phyloP scores from a whole-genome alignment of 1,140 invertebrate species.

The Mycetomoellerius zeteki region DNA sequence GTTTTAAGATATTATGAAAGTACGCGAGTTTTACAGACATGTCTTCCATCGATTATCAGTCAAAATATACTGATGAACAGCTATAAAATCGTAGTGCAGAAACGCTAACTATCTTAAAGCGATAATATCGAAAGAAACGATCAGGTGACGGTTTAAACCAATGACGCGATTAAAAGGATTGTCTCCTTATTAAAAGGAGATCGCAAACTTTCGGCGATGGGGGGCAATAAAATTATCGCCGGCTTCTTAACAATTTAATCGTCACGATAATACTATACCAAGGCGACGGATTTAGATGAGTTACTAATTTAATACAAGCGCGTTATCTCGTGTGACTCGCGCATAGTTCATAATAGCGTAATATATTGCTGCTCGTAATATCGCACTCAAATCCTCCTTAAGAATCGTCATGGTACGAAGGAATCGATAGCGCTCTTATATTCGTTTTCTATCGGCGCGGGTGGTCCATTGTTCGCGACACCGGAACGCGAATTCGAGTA shows the following conservation, averaged over 20 bases:
- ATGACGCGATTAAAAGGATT: slow-evolving; percentile 29
- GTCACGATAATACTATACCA: slow-evolving; percentile 6
- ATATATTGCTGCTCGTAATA: slow-evolving; percentile 30
- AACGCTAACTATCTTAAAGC: neutral
- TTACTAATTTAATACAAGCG: slow-evolving; percentile 60
- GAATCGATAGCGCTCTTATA: slow-evolving; percentile 51
- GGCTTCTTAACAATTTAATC: slow-evolving; percentile 30
- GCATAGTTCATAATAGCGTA: slow-evolving; percentile 41
- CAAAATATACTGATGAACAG: neutral
- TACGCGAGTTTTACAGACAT: neutral
- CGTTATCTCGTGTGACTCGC: slow-evolving; percentile 51
- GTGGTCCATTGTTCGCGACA: neutral
- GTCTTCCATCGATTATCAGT: slow-evolving; percentile 28
- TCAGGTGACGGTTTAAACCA: neutral
- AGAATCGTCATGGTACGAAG: slow-evolving; percentile 18
- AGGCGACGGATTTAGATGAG: slow-evolving; percentile 1
- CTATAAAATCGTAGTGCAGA: neutral
- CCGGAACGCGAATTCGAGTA: slow-evolving; percentile 35
- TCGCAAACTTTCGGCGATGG: slow-evolving; percentile 3
- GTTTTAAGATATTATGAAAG: neutral
- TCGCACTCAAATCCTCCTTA: slow-evolving; percentile 15
- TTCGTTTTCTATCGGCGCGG: slow-evolving; percentile 27
- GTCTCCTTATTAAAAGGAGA: slow-evolving; percentile 14
- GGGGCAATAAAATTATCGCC: neutral
- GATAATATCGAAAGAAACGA: neutral